These are phyloP conservation scores for Dolomedes plantarius DNA, from an alignment of 2,888 invertebrate species.

Conservation along the genomic window DNA sequence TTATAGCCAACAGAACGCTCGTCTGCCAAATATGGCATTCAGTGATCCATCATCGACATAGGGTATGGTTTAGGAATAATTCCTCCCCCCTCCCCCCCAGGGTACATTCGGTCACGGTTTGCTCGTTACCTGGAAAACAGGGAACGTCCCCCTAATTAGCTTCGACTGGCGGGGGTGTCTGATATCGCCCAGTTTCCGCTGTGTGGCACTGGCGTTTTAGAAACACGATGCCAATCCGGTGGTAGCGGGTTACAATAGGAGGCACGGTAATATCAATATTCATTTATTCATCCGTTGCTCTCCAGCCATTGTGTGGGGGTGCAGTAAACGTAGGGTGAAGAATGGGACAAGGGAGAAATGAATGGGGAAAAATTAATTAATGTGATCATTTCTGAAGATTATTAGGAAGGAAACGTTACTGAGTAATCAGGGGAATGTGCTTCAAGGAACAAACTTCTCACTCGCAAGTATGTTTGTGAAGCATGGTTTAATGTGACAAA, in stretches of 20 bases:
- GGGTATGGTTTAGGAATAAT: not conserved
- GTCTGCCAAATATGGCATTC: not conserved
- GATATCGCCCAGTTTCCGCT: conserved; percentile 61
- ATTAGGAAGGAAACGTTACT: too few species aligned
- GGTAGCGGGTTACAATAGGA: conserved; percentile 10
- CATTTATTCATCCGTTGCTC: conserved; percentile 5
- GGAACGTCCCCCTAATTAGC: conserved; percentile 54
- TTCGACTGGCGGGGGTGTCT: conserved; percentile 58
- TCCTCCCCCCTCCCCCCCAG: not conserved
- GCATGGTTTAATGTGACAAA: too few species aligned
- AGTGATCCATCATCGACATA: not conserved
- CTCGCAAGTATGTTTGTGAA: too few species aligned
- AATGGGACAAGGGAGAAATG: not conserved
- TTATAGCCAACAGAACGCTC: too few species aligned
- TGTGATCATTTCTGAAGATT: not conserved
- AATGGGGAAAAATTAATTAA: not conserved
- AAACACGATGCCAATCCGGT: conserved; percentile 39
- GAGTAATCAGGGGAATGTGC: too few species aligned
- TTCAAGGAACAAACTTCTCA: too few species aligned
- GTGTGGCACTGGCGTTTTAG: conserved; percentile 64
- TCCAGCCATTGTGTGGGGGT: not conserved
- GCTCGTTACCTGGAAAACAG: conserved; percentile 44
- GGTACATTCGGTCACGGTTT: conserved; percentile 1
- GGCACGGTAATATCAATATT: not conserved
- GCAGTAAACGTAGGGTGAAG: not conserved